Percentiles rank a stretch among this genome's conserved stretches.
Conservation (phyloP, 2,797 vertebrate genomes). For the Centroberyx gerrardi region DNA sequence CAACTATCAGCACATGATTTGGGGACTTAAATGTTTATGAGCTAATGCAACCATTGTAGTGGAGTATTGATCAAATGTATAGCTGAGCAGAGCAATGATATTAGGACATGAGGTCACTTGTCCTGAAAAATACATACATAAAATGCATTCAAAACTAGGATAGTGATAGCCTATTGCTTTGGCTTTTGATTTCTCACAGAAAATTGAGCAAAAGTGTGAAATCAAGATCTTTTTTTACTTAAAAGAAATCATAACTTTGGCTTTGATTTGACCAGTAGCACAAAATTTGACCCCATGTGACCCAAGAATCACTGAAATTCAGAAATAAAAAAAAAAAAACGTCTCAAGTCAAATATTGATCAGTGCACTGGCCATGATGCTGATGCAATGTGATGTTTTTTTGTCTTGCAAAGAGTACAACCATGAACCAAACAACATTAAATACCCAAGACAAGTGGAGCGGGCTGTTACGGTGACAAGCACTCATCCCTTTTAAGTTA, state of each 20-base stretch:
- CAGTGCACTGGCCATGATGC: too few relatives aligned
- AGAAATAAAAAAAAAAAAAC: background rate
- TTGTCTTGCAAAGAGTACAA: background rate
- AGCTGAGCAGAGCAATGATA: background rate
- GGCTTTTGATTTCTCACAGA: background rate
- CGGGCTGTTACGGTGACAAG: slow-evolving; percentile 34
- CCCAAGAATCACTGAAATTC: too few relatives aligned
- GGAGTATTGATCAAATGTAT: background rate
- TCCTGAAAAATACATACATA: too few relatives aligned
- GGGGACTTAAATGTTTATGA: too few relatives aligned
- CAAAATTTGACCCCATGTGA: too few relatives aligned
- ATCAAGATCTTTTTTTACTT: too few relatives aligned
- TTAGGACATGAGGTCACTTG: too few relatives aligned
- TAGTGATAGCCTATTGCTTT: background rate
- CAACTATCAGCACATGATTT: background rate
- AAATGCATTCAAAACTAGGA: too few relatives aligned
- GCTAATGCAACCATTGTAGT: too few relatives aligned
- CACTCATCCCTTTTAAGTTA: slow-evolving; percentile 62
- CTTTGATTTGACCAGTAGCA: too few relatives aligned
- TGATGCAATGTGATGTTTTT: background rate
- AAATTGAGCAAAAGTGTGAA: too few relatives aligned
- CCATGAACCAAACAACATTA: background rate
- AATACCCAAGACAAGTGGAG: background rate
- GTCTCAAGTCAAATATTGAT: background rate
- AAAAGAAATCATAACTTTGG: too few relatives aligned